Evolutionary conservation across 2,888 invertebrate species (phyloP).

Genomic region (Oasisia sp.): DNA sequence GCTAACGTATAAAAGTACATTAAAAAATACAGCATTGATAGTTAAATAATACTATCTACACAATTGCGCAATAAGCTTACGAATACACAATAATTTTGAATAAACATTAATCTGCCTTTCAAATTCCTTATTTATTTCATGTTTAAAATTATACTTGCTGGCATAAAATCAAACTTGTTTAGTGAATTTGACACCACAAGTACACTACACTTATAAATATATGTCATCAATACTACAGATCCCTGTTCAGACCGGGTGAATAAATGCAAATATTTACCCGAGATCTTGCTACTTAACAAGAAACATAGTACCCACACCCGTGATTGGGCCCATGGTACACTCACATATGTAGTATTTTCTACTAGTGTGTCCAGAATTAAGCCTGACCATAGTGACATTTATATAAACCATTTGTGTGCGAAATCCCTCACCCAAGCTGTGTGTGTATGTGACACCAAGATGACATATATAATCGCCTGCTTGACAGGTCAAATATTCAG

Average conservation of each 20-base stretch:
- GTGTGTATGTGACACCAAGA: background rate
- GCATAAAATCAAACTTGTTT: background rate
- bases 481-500: background rate
- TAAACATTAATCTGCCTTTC: no score
- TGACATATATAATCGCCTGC: background rate
- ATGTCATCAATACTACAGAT: background rate
- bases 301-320: background rate
- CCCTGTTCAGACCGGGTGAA: background rate
- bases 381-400: background rate
- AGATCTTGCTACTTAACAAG: background rate
- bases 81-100: no score
- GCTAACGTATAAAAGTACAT: no score
- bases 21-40: no score
- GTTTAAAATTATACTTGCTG: background rate
- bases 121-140: background rate
- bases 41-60: no score
- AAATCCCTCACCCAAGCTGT: background rate
- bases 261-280: background rate
- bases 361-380: background rate
- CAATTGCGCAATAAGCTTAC: no score
- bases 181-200: no score
- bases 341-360: background rate
- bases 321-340: background rate
- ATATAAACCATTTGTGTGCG: background rate
- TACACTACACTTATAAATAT: background rate